Base-by-base conservation (phyloP, 2,113 vertebrate species). In the Bothrops jararaca region DNA sequence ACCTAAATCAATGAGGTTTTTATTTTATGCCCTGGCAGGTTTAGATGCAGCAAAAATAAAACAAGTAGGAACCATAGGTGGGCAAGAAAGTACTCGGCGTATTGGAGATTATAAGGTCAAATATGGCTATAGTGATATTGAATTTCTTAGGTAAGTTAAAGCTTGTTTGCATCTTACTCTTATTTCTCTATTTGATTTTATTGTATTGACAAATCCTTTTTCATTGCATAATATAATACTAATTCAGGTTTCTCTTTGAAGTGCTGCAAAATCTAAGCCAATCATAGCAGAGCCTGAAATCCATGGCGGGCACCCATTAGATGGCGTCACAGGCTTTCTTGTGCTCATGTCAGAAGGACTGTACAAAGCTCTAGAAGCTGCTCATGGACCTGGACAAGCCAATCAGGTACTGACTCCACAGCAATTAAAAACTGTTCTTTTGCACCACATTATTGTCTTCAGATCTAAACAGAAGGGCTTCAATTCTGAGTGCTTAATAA, bases 81-180 rank as follows among this genome's bases (percentile, higher is more conserved):
- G 99, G 48, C 99, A 99, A 97, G 98, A 98, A 96, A 99, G 99
- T 96, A 99, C 98, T 92, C 97, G 99, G 90, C 98, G 99, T 91
- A 99, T 99, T 5, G 99, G 99, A 89, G 99, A 99, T 96, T 99
- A 99, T 97, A 97, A 98, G 95, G 98, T 99, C 94, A 99, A 99
- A 93, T 98, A 99, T 0, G 98, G 98, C 98, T 99, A 99, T 96
- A 98, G 97, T 8, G 99, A 99, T 95, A 98, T 99, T 23, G 99
- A 99, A 80, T 94, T 99, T 54, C 98, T 99, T 95, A 99, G 99
- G 99, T 99, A 94, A 97, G 98, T 53, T 89, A 94, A 92, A 42
- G 8, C 26, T 94, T 48, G 22, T 0, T 80, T n/a, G 50, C 91
- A n/a, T 9, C 48, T 92, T 18, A n/a, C 91, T 85, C n/a, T 69